Percentiles rank a stretch among this genome's conserved stretches.
Evolutionary conservation across 1,140 invertebrate genomes (phyloP).

Genomic region (Antheraea mylitta): DNA sequence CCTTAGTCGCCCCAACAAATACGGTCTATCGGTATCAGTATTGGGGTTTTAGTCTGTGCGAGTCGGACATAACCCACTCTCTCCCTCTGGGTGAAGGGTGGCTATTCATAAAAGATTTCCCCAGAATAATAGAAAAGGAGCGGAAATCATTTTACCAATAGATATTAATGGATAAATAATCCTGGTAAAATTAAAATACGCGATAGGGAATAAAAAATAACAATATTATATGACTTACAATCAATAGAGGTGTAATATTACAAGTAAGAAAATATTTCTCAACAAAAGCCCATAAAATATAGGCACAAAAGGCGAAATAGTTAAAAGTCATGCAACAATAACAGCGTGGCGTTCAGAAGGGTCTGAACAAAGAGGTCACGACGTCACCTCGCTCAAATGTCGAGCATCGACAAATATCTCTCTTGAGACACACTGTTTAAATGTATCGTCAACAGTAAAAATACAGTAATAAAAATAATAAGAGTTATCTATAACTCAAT

Average conservation of each 20-base stretch:
- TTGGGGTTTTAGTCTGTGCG: no score
- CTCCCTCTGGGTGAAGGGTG: no score
- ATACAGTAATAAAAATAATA: neutral
- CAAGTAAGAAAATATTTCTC: constrained; percentile 5
- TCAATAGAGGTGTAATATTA: constrained; percentile 9
- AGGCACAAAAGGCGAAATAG: constrained; percentile 29
- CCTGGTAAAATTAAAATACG: no score
- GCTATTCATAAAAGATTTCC: no score
- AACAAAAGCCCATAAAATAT: constrained; percentile 14
- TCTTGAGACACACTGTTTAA: constrained; percentile 20
- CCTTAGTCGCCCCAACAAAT: no score
- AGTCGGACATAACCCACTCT: no score
- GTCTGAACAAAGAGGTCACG: constrained; percentile 40
- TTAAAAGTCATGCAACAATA: constrained; percentile 48
- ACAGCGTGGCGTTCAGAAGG: constrained; percentile 39
- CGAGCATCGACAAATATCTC: constrained; percentile 45
- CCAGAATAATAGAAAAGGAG: no score
- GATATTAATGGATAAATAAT: no score
- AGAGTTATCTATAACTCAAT: no score
- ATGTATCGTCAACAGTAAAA: constrained; percentile 1
- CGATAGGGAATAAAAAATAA: neutral
- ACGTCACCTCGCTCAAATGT: constrained; percentile 38
- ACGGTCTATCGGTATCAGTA: no score
- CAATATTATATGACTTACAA: neutral
- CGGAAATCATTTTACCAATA: no score